Evolutionary conservation across 92 coral and sea anemone species (phyloP).

Genomic region (Desmophyllum pertusum): DNA sequence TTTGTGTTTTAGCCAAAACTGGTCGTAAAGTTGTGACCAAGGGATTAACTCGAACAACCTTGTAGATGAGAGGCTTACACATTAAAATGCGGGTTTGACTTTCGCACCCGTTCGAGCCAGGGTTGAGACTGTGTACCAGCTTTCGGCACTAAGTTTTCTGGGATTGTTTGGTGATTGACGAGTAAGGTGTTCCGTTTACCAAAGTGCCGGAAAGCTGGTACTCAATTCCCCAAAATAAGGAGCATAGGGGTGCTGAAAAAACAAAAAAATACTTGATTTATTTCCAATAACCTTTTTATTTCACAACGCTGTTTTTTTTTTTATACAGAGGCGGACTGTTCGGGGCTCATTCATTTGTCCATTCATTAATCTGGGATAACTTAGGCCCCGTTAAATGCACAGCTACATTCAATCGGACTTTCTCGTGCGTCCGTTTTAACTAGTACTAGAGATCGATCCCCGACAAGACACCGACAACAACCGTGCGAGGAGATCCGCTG

Average conservation of each 20-base stretch:
- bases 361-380: constrained; percentile 44
- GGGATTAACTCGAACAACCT: no score
- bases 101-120: no score
- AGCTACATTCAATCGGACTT: constrained; percentile 45
- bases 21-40: no score
- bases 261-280: neutral
- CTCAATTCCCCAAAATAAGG: neutral
- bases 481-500: constrained; percentile 28
- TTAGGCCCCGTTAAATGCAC: constrained; percentile 39
- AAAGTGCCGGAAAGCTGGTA: neutral
- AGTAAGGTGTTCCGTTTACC: no score
- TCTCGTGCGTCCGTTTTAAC: neutral
- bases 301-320: neutral
- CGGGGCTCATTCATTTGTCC: constrained; percentile 27
- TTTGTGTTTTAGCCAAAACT: no score
- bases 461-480: constrained; percentile 66
- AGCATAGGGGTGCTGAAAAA: neutral
- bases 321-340: neutral
- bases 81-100: no score
- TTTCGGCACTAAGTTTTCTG: neutral
- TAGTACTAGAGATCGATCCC: constrained; percentile 7
- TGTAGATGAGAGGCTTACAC: no score
- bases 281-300: constrained; percentile 13
- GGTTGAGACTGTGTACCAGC: neutral
- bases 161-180: neutral